Evolutionary conservation across 1,140 invertebrate genomes (phyloP).

Genomic region (Zelostemma sp.): DNA sequence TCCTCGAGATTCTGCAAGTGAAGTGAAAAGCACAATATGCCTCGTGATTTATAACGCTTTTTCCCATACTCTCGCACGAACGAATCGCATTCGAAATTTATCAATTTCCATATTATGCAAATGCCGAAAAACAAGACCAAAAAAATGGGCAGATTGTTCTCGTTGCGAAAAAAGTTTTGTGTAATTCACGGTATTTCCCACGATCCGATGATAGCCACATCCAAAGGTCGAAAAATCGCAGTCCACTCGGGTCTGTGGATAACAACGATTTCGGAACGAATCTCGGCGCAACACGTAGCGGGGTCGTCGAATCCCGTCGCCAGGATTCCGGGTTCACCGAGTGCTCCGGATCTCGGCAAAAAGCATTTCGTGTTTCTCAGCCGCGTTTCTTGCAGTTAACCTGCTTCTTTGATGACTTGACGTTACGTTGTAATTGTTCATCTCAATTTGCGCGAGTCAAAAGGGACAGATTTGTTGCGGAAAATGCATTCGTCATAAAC

Average conservation of each 20-base stretch:
- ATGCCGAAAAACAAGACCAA: too few species aligned
- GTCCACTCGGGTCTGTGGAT: slow-evolving; percentile 12
- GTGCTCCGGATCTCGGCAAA: slow-evolving; percentile 3
- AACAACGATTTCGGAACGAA: slow-evolving; percentile 46
- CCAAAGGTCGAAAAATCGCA: slow-evolving; percentile 20
- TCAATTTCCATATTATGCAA: too few species aligned
- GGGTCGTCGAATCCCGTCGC: slow-evolving; percentile 6
- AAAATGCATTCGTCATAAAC: too few species aligned
- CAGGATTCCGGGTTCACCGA: slow-evolving; percentile 8
- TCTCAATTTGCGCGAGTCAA: too few species aligned
- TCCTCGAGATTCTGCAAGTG: background rate
- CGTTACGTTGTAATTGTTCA: background rate
- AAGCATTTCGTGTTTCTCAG: slow-evolving; percentile 2
- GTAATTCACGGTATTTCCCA: slow-evolving; percentile 25
- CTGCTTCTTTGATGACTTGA: slow-evolving; percentile 5
- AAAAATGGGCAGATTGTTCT: background rate
- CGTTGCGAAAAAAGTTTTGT: background rate
- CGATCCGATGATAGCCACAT: slow-evolving; percentile 29
- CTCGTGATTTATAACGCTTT: background rate
- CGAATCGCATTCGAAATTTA: too few species aligned
- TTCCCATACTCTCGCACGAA: too few species aligned
- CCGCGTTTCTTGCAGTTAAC: slow-evolving; percentile 21
- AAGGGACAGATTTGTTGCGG: too few species aligned
- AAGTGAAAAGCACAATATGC: slow-evolving; percentile 7
- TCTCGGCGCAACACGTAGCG: slow-evolving; percentile 15